Percentiles rank a stretch among this genome's conserved stretches.
Evolutionary conservation across 2,888 invertebrate genomes (phyloP).

Genomic region (Agrochola macilenta): DNA sequence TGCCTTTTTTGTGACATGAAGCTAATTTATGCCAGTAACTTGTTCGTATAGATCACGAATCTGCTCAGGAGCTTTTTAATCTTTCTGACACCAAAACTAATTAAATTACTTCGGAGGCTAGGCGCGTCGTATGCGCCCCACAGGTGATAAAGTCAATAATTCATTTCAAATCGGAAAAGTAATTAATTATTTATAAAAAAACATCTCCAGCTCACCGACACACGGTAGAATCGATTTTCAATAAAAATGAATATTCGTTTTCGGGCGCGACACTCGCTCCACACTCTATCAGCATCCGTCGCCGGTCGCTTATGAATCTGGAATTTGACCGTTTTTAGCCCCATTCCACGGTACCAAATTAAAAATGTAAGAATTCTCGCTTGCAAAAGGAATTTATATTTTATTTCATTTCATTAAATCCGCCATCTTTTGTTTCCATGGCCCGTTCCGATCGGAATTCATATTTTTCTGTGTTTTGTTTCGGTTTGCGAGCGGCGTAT

Average conservation of each 20-base stretch:
- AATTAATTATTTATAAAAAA: conserved; percentile 69
- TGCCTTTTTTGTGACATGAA: conserved; percentile 59
- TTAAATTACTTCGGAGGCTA: conserved; percentile 62
- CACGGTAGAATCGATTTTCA: conserved; percentile 72
- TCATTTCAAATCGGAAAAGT: conserved; percentile 67
- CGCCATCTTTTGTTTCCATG: conserved; percentile 90
- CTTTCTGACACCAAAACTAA: conserved; percentile 68
- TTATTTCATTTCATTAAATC: conserved; percentile 91
- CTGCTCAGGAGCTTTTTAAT: conserved; percentile 65
- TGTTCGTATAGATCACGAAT: conserved; percentile 64
- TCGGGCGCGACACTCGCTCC: conserved; percentile 66
- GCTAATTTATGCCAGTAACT: conserved; percentile 62
- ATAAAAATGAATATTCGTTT: conserved; percentile 78
- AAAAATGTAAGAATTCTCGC: conserved; percentile 91
- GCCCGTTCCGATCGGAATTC: conserved; percentile 89
- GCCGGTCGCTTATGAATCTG: conserved; percentile 82
- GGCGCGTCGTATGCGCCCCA: conserved; percentile 51
- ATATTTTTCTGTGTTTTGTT: conserved; percentile 91
- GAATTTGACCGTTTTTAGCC: conserved; percentile 87
- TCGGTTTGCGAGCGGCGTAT: conserved; percentile 86
- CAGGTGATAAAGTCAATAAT: conserved; percentile 68
- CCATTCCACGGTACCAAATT: conserved; percentile 87
- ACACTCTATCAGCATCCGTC: conserved; percentile 71
- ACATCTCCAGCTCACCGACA: conserved; percentile 44
- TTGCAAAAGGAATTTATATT: conserved; percentile 90